phyloP scores from a whole-genome alignment of 2,888 invertebrate genomes.

The Stenodema calcarata region DNA sequence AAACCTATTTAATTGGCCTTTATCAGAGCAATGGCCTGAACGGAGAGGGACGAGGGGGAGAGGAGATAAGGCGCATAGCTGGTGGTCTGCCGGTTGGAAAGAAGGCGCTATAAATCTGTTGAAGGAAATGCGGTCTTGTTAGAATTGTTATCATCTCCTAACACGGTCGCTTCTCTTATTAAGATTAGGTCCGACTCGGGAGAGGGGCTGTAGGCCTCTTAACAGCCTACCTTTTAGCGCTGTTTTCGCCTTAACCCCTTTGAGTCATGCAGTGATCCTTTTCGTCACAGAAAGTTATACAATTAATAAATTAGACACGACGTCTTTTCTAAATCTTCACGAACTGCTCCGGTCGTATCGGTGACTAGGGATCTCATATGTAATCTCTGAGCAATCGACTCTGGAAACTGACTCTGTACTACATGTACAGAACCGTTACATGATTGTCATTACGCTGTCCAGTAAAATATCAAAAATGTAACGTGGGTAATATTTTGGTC shows the following conservation, averaged over 20 bases:
- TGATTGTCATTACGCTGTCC: no score
- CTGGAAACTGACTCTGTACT: no score
- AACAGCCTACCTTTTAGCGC: not conserved
- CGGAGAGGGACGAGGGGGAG: not conserved
- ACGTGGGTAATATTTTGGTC: no score
- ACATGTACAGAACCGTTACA: no score
- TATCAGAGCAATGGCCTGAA: conserved; percentile 1
- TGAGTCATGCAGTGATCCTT: not conserved
- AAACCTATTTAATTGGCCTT: conserved; percentile 35
- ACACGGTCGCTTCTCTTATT: conserved; percentile 44
- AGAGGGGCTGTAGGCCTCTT: not conserved
- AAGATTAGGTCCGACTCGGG: conserved; percentile 33
- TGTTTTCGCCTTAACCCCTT: not conserved
- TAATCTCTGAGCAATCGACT: no score
- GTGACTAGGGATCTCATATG: no score
- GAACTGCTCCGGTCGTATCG: no score
- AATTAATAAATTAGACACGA: no score
- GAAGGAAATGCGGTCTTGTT: conserved; percentile 48
- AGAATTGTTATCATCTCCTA: conserved; percentile 47
- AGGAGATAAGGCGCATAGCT: conserved; percentile 40
- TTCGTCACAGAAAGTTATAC: not conserved
- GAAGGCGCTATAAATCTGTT: conserved; percentile 47
- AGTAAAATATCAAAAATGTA: no score
- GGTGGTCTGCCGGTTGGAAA: conserved; percentile 42
- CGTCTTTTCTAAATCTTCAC: no score